phyloP scores from a whole-genome alignment of 1,140 invertebrate genomes.

The Drosophila serrata region DNA sequence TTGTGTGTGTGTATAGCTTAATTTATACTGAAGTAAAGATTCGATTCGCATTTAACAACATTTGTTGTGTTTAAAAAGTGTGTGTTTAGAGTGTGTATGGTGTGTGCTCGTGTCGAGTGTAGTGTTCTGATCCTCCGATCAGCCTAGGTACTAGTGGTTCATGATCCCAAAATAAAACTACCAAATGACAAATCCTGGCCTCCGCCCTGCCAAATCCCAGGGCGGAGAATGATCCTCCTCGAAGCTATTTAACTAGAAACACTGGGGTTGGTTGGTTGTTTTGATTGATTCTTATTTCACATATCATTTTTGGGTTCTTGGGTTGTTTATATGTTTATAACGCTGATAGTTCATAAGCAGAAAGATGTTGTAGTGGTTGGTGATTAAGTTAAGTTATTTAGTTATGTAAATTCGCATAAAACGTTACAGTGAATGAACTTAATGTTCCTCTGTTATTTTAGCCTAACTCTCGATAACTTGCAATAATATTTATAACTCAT shows the following conservation, averaged over 20 bases:
- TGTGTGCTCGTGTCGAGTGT: constrained; percentile 34
- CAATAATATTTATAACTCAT: constrained; percentile 58
- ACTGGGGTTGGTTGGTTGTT: constrained; percentile 40
- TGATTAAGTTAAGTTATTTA: constrained; percentile 40
- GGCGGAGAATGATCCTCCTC: constrained; percentile 18
- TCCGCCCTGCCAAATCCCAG: constrained; percentile 11
- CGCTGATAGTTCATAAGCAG: constrained; percentile 66
- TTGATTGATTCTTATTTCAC: constrained; percentile 48
- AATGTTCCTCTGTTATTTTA: constrained; percentile 65
- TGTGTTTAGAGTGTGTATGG: constrained; percentile 16
- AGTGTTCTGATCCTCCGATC: constrained; percentile 35
- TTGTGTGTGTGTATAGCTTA: constrained; percentile 67
- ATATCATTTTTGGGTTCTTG: constrained; percentile 41
- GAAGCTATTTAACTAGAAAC: constrained; percentile 68
- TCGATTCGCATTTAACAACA: constrained; percentile 66
- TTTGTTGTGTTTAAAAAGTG: constrained; percentile 53
- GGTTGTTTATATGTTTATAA: constrained; percentile 44
- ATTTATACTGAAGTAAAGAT: constrained; percentile 80
- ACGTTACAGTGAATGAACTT: constrained; percentile 79
- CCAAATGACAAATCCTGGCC: constrained; percentile 11
- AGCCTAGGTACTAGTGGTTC: constrained; percentile 58
- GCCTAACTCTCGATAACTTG: constrained; percentile 81
- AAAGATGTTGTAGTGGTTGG: constrained; percentile 49
- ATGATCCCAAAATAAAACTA: constrained; percentile 29
- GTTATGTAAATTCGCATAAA: constrained; percentile 73